Conservation (phyloP, 2,888 invertebrate species). For the Oscheius myriophilus region DNA sequence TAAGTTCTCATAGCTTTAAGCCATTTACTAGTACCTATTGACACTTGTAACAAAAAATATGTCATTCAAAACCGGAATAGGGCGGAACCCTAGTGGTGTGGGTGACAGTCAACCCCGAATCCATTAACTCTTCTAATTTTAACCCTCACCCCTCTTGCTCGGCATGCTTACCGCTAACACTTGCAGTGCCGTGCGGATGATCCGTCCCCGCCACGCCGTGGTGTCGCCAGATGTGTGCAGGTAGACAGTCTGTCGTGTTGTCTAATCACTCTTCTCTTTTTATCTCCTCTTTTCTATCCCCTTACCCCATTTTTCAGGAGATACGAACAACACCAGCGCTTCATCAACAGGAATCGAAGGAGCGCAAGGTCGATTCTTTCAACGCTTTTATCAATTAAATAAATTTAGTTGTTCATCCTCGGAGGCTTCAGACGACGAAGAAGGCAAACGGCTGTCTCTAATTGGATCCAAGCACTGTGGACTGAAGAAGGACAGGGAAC, state of each 20-base stretch:
- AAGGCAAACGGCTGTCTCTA: constrained; percentile 56
- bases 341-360: constrained; percentile 50
- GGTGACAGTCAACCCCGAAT: not conserved
- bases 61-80: too few species aligned
- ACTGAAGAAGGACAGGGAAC: constrained; percentile 23
- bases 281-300: not conserved
- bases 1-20: too few species aligned
- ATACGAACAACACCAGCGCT: constrained; percentile 62
- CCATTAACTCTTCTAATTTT: not conserved
- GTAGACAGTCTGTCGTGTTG: constrained; percentile 10
- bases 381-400: not conserved
- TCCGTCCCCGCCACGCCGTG: constrained; percentile 67
- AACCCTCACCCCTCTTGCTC: not conserved
- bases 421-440: constrained; percentile 85
- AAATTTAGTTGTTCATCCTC: constrained; percentile 87
- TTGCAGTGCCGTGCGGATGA: constrained; percentile 61
- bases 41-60: too few species aligned
- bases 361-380: constrained; percentile 47
- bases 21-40: too few species aligned
- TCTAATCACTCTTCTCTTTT: not conserved
- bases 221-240: constrained; percentile 65
- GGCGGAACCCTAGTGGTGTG: too few species aligned
- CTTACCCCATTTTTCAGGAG: constrained; percentile 35
- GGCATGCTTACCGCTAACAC: not conserved
- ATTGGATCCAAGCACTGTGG: constrained; percentile 42